Evolutionary conservation across 2,113 vertebrate genomes (phyloP).

Genomic region (Lamprotornis superbus): DNA sequence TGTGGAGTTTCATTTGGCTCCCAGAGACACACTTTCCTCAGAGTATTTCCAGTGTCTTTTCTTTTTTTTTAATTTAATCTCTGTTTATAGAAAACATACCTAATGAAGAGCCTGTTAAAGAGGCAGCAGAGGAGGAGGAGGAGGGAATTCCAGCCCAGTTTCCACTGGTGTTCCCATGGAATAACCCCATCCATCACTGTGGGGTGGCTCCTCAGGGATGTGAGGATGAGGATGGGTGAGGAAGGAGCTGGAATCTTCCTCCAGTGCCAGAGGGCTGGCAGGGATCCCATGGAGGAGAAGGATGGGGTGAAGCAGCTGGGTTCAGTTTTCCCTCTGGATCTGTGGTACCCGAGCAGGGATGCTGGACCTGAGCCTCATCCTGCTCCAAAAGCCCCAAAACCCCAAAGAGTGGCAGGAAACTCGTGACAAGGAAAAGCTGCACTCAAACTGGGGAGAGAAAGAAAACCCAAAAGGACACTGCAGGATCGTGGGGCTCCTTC

Average conservation of each 20-base stretch:
- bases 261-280: background rate
- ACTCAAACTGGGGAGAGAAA: background rate
- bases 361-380: background rate
- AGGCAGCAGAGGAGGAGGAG: background rate
- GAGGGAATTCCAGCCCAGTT: background rate
- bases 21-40: constrained; percentile 15
- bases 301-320: background rate
- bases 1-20: constrained; percentile 53
- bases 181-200: background rate
- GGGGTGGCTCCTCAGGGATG: background rate
- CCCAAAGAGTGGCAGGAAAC: background rate
- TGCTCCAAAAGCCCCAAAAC: background rate
- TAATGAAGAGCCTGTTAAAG: background rate
- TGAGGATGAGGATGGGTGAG: background rate
- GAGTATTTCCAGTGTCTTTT: constrained; percentile 14
- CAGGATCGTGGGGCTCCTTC: accelerated
- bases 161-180: background rate
- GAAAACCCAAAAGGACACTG: background rate
- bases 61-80: constrained; percentile 4
- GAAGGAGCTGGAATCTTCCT: background rate
- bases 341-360: background rate
- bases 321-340: background rate
- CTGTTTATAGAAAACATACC: background rate
- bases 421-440: background rate
- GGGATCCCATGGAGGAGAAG: background rate